Percentiles rank a stretch among this genome's conserved stretches.
Evolutionary conservation across 2,888 invertebrate genomes (phyloP).

Genomic region (Andrena chrysosceles): DNA sequence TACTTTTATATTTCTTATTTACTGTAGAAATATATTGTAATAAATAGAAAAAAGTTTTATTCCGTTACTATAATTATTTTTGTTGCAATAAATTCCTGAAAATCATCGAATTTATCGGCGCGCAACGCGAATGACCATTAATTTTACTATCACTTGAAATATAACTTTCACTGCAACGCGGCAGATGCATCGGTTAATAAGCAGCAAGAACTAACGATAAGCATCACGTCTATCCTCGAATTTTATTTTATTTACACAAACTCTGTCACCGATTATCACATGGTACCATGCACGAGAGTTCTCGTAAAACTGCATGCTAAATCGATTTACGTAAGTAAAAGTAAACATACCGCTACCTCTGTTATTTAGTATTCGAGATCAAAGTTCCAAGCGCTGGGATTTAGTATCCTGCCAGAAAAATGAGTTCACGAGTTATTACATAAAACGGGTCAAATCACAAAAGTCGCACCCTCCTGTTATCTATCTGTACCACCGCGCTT

Average conservation of each 20-base stretch:
- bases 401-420: neutral
- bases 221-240: neutral
- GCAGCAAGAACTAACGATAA: too few relatives aligned
- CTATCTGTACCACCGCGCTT: neutral
- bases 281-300: neutral
- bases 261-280: neutral
- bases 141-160: too few relatives aligned
- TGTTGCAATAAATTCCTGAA: too few relatives aligned
- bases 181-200: too few relatives aligned
- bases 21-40: too few relatives aligned
- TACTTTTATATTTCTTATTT: too few relatives aligned
- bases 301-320: constrained; percentile 1
- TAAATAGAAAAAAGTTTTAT: too few relatives aligned
- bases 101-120: too few relatives aligned
- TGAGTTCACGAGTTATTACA: neutral
- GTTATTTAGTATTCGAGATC: constrained; percentile 21
- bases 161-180: too few relatives aligned
- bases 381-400: constrained; percentile 29
- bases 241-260: neutral
- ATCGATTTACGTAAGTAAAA: constrained; percentile 52
- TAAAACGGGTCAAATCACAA: neutral
- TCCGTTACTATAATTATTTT: too few relatives aligned
- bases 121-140: too few relatives aligned
- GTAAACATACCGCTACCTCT: constrained; percentile 20
- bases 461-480: neutral